Percentiles rank a stretch among this genome's conserved stretches.
These are phyloP conservation scores for Nycticorax nycticorax DNA, from an alignment of 2,113 vertebrate species.

Conservation along the genomic window DNA sequence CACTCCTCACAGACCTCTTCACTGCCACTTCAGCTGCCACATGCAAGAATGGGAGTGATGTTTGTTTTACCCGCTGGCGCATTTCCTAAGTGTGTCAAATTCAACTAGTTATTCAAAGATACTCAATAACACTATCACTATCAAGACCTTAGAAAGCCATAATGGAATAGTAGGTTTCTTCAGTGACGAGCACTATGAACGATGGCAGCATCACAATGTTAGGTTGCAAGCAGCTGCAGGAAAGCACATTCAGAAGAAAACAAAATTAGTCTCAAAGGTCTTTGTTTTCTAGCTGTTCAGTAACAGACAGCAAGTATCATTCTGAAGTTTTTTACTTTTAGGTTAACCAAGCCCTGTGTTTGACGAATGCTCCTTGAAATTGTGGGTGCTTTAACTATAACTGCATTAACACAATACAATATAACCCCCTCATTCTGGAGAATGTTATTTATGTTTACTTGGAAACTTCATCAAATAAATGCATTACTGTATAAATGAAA, in stretches of 20 bases:
- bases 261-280: neutral
- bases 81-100: neutral
- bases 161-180: neutral
- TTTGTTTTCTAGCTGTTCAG: neutral
- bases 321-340: neutral
- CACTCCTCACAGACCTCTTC: slow-evolving; percentile 5
- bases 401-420: neutral
- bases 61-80: neutral
- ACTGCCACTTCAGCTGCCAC: neutral
- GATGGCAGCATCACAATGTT: neutral
- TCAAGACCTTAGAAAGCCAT: neutral
- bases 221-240: neutral
- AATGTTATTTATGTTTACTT: neutral
- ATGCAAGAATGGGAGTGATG: neutral
- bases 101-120: slow-evolving; percentile 22
- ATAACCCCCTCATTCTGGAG: neutral
- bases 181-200: neutral
- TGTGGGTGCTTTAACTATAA: neutral
- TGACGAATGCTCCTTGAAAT: neutral
- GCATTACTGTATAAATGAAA: neutral
- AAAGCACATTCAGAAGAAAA: neutral
- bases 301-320: neutral
- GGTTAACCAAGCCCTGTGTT: neutral
- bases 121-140: neutral
- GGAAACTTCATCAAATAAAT: neutral